These are phyloP conservation scores for Parotocinclus haroldoi DNA, from an alignment of 2,797 vertebrate species.

Conservation along the genomic window DNA sequence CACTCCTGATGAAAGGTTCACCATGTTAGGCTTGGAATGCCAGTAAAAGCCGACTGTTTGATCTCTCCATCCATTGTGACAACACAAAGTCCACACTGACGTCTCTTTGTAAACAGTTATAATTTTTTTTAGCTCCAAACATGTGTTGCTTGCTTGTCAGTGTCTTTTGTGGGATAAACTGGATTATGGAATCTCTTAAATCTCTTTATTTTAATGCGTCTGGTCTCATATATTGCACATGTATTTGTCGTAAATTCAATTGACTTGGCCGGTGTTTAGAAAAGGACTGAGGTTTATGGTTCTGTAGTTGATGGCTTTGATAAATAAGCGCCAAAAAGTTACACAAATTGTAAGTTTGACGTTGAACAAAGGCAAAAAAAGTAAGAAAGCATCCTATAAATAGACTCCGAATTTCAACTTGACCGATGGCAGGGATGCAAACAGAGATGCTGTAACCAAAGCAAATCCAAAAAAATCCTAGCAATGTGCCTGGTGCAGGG, in stretches of 20 bases:
- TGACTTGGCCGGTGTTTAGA: constrained; percentile 52
- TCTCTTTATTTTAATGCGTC: constrained; percentile 37
- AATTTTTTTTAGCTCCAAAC: constrained; percentile 51
- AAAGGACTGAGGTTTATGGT: constrained; percentile 39
- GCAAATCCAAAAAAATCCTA: constrained; percentile 31
- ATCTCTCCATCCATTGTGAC: constrained; percentile 19
- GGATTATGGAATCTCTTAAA: constrained; percentile 34
- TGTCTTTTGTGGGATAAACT: constrained; percentile 41
- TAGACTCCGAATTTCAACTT: constrained; percentile 20
- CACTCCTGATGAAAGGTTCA: constrained; percentile 41
- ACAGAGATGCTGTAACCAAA: constrained; percentile 47
- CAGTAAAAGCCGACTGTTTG: constrained; percentile 2
- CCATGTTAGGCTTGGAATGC: constrained; percentile 58
- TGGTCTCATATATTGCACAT: constrained; percentile 48
- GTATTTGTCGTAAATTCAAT: constrained; percentile 46
- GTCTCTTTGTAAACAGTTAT: constrained; percentile 56
- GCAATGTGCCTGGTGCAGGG: constrained; percentile 8
- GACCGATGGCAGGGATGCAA: constrained; percentile 46
- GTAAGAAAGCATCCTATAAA: constrained; percentile 24
- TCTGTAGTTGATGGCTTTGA: constrained; percentile 16
- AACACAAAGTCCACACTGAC: constrained; percentile 36
- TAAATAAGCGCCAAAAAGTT: constrained; percentile 19
- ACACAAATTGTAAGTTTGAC: constrained; percentile 6
- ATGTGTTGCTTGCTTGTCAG: constrained; percentile 34
- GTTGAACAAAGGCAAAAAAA: constrained; percentile 17